These are phyloP conservation scores for Cottoperca gobio DNA, from an alignment of 2,797 vertebrate species.

Conservation along the genomic window DNA sequence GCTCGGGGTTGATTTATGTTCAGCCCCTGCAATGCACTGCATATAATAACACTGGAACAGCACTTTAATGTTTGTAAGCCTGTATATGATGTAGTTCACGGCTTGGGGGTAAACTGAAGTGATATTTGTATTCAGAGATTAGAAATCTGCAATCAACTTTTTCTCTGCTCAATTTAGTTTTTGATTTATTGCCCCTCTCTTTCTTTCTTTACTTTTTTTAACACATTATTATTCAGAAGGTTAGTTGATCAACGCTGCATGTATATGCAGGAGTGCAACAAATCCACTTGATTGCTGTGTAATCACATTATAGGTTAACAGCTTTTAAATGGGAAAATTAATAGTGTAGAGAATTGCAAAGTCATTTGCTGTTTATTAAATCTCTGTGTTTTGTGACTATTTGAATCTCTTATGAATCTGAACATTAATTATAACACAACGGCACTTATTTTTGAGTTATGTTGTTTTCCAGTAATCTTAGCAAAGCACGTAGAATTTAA, in stretches of 20 bases:
- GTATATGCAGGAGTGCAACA: background rate
- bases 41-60: constrained; percentile 30
- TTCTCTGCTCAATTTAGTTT: constrained; percentile 4
- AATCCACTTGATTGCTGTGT: background rate
- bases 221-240: background rate
- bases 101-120: background rate
- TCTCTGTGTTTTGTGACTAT: background rate
- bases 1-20: constrained; percentile 61
- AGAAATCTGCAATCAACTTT: constrained; percentile 10
- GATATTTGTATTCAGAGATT: background rate
- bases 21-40: constrained; percentile 41
- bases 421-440: background rate
- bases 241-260: background rate
- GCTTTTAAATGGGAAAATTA: background rate
- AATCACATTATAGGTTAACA: background rate
- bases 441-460: background rate
- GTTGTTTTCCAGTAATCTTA: background rate
- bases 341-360: background rate
- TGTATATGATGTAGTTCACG: background rate
- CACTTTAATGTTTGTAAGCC: constrained; percentile 7
- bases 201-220: background rate
- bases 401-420: background rate
- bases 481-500: background rate
- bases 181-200: background rate
- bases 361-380: too few relatives aligned